phyloP scores from a whole-genome alignment of 2,113 vertebrate species.

The Puffinus mauretanicus region DNA sequence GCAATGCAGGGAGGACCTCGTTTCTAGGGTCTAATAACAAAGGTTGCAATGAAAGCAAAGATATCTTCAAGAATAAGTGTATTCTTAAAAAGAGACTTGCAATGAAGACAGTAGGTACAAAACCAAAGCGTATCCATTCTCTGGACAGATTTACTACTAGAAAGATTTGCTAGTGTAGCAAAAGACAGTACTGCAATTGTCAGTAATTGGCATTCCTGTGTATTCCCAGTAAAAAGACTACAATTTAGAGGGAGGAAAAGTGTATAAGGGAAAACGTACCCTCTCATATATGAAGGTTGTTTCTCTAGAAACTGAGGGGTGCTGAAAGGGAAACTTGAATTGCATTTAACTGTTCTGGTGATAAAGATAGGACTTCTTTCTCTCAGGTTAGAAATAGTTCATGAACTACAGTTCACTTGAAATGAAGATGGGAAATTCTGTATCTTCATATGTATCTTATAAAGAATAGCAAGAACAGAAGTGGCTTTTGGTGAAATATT shows the following conservation, averaged over 20 bases:
- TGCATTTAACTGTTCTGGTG: not conserved
- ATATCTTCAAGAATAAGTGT: slow-evolving; percentile 8
- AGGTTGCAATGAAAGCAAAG: slow-evolving; percentile 7
- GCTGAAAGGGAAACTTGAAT: not conserved
- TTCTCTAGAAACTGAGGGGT: not conserved
- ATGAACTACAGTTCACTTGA: not conserved
- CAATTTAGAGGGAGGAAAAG: not conserved
- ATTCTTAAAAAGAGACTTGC: not conserved
- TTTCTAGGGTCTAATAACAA: slow-evolving; percentile 22
- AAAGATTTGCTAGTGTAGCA: slow-evolving; percentile 9
- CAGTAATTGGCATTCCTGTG: not conserved
- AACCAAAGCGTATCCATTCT: slow-evolving; percentile 14
- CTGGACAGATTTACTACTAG: not conserved
- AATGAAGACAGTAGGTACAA: not conserved
- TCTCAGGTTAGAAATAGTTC: not conserved
- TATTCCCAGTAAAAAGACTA: not conserved
- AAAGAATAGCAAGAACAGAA: not conserved
- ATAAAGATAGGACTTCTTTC: not conserved
- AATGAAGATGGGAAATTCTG: not conserved
- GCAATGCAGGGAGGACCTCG: not conserved
- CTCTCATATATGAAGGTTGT: not conserved
- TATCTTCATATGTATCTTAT: not conserved
- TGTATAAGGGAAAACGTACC: not conserved
- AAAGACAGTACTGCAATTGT: not conserved
- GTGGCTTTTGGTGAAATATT: not conserved